Percentiles rank a stretch among this genome's conserved stretches.
Evolutionary conservation across 2,113 vertebrate species (phyloP).

Genomic region (Megalops atlanticus): DNA sequence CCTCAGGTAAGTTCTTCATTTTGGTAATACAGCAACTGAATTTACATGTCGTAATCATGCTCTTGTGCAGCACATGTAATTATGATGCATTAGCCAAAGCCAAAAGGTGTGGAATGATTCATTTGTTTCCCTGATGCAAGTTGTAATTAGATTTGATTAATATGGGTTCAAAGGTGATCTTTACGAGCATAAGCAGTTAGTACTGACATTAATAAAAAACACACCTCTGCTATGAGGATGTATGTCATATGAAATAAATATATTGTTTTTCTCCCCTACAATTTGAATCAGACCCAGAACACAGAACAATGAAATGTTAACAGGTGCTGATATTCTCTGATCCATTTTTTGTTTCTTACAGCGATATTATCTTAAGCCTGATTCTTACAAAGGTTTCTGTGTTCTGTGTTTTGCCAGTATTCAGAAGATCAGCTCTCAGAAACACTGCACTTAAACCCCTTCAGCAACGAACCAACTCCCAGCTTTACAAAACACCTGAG

Average conservation of each 20-base stretch:
- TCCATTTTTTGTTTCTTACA: too few species aligned
- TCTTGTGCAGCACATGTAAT: neutral
- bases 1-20: too few species aligned
- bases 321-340: too few species aligned
- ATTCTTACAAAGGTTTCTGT: too few species aligned
- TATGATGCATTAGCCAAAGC: neutral
- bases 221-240: too few species aligned
- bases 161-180: neutral
- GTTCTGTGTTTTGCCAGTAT: too few species aligned
- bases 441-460: neutral
- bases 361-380: too few species aligned
- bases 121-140: neutral
- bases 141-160: neutral
- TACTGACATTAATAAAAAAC: too few species aligned
- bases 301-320: too few species aligned
- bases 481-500: too few species aligned
- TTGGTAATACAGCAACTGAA: neutral
- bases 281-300: neutral
- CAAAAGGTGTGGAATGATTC: neutral
- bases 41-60: neutral
- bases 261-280: neutral
- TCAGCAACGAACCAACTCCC: neutral
- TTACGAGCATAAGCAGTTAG: neutral
- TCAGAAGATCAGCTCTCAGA: too few species aligned
- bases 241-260: too few species aligned